Conservation (phyloP, 2,888 invertebrate species). For the Stenchaetothrips biformis region DNA sequence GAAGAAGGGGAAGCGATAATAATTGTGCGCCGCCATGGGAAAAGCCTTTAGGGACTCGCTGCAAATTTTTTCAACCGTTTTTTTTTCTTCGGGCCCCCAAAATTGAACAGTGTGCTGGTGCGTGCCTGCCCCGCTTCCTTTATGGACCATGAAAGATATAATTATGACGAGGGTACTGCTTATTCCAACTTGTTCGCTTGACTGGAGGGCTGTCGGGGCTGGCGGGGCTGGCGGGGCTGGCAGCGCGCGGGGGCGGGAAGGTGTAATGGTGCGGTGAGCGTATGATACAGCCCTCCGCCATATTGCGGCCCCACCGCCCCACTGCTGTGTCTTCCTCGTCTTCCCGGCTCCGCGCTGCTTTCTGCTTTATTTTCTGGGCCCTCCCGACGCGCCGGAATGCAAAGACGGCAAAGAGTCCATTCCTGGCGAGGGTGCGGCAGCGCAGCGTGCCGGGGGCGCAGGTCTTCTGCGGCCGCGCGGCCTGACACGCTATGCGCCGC, state of each 20-base stretch:
- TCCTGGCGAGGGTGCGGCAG: not conserved
- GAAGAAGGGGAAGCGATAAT: too few species aligned
- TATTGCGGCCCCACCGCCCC: not conserved
- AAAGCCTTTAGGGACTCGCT: too few species aligned
- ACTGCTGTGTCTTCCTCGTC: not conserved
- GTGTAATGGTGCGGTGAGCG: too few species aligned
- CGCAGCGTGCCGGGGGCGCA: too few species aligned
- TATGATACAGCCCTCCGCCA: too few species aligned
- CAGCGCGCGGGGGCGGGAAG: too few species aligned
- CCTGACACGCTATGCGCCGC: not conserved
- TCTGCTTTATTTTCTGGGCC: not conserved
- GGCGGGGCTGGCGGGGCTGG: not conserved
- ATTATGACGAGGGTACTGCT: not conserved
- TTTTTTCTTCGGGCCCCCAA: too few species aligned
- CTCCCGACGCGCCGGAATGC: not conserved
- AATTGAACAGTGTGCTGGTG: too few species aligned
- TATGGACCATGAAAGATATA: slow-evolving; percentile 25
- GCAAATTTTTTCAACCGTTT: too few species aligned
- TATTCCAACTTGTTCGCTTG: too few species aligned
- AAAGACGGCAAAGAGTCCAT: not conserved
- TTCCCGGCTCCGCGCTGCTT: not conserved
- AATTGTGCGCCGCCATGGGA: too few species aligned
- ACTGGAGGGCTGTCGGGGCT: not conserved
- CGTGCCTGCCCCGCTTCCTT: not conserved
- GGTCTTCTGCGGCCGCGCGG: too few species aligned